Base-by-base conservation (phyloP, 2,888 invertebrate species). In the Salticus scenicus region DNA sequence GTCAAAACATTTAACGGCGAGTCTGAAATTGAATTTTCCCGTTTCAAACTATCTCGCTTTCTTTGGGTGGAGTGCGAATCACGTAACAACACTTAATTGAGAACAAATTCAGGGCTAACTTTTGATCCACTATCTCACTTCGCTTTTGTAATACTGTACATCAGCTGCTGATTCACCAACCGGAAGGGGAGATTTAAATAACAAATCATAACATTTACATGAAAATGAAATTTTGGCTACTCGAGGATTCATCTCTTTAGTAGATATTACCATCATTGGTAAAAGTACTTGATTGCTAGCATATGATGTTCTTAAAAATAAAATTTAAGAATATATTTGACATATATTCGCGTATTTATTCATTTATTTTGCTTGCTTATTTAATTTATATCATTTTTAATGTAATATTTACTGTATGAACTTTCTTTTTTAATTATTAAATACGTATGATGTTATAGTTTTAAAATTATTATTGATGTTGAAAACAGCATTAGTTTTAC, bases 171-270 rank as follows among this genome's bases (percentile, higher is more conserved):
- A 64, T 66, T 75, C 75, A 28, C 41, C 75, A 64, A 30, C 75
- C 75, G 66, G 37, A 75, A 42, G 66, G 27, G 37, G 17, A n/a
- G 63, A 75, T 75, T 75, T 75, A 42, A 75, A 75, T 75, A 75
- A 66, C 75, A 75, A 75, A 75, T 66, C 41, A 42, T 28, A 30
- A 24, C 37, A 37, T 37, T 70, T 70, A 70, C 69, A 70, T 70
- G 37, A 70, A 70, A 57, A 57, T 57, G 57, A 24, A 57, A 24
- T 24, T 57, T 57, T 12, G 57, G 57, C 24, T 57, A 57, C 57
- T 57, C 24, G 20, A 20, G 24, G 57, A 24, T 17, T 24, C 57
- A 20, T 57, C 24, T 12, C 57, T 2, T 17, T 17, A 17, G 2
- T 5, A 47, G 47, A 17, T 47, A 17, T 12, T 37, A n/a, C 37